phyloP scores from a whole-genome alignment of 2,888 invertebrate species.

The Sminthurides aquaticus region DNA sequence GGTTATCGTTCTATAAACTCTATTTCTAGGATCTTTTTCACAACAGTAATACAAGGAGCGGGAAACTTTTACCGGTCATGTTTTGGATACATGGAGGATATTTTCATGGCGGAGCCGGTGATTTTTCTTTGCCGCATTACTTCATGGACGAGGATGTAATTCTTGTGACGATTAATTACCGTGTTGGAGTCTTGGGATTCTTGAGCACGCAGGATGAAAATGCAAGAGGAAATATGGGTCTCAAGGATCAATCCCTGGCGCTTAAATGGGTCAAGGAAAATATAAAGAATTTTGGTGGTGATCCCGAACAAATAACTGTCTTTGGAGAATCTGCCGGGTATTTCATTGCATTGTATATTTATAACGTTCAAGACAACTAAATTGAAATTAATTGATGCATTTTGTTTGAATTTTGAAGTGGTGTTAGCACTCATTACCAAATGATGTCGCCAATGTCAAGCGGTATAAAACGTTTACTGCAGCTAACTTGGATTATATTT shows the following conservation, averaged over 20 bases:
- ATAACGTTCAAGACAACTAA: neutral
- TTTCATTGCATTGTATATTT: neutral
- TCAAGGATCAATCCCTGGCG: neutral
- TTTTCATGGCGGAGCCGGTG: neutral
- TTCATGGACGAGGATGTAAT: conserved; percentile 5
- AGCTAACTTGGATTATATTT: too few relatives aligned
- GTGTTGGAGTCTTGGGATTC: conserved; percentile 2
- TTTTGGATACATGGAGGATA: conserved; percentile 14
- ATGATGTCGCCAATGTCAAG: neutral
- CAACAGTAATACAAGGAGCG: neutral
- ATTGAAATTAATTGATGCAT: neutral
- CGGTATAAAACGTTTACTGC: too few relatives aligned
- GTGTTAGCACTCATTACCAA: neutral
- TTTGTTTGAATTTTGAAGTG: neutral
- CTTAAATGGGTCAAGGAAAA: neutral
- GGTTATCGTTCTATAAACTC: too few relatives aligned
- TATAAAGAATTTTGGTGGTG: neutral
- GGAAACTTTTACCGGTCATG: conserved; percentile 5
- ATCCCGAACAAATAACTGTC: neutral
- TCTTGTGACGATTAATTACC: conserved; percentile 1
- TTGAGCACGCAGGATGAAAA: neutral
- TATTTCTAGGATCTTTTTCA: neutral
- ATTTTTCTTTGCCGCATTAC: neutral
- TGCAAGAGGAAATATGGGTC: neutral
- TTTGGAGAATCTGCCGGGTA: neutral